Conservation (phyloP, 1,140 invertebrate genomes). For the Drosophila arawakana region DNA sequence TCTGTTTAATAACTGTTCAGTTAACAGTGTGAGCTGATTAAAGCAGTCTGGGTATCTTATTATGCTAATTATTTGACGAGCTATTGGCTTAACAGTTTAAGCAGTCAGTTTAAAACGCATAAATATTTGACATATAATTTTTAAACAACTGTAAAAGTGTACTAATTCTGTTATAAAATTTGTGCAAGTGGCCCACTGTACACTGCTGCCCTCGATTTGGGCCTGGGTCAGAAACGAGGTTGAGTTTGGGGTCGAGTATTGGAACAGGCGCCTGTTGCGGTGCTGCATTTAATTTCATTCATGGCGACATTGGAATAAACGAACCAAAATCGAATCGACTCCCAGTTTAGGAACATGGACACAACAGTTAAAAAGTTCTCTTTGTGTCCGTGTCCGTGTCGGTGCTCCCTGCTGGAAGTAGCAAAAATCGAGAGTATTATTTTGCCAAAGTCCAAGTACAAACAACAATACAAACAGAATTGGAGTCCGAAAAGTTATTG, state of each 20-base stretch:
- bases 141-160: too few species aligned
- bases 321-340: slow-evolving; percentile 54
- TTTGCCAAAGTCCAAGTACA: slow-evolving; percentile 31
- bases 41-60: too few species aligned
- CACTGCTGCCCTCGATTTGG: not conserved
- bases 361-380: slow-evolving; percentile 19
- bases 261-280: slow-evolving; percentile 37
- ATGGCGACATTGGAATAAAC: slow-evolving; percentile 36
- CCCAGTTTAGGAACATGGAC: slow-evolving; percentile 17
- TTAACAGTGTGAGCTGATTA: too few species aligned
- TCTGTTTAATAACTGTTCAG: too few species aligned
- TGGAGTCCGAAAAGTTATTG: slow-evolving; percentile 53
- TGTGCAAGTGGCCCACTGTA: too few species aligned
- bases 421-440: slow-evolving; percentile 41
- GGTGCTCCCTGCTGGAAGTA: not conserved
- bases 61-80: too few species aligned
- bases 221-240: slow-evolving; percentile 25
- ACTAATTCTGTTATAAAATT: too few species aligned
- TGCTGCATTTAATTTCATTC: slow-evolving; percentile 66
- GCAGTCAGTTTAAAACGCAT: too few species aligned
- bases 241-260: slow-evolving; percentile 10
- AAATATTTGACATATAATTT: too few species aligned
- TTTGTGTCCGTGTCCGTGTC: not conserved
- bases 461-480: slow-evolving; percentile 25
- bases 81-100: too few species aligned